Percentiles rank a stretch among this genome's conserved stretches.
phyloP scores from a whole-genome alignment of 1,140 invertebrate species.

The Drosophila orosa region DNA sequence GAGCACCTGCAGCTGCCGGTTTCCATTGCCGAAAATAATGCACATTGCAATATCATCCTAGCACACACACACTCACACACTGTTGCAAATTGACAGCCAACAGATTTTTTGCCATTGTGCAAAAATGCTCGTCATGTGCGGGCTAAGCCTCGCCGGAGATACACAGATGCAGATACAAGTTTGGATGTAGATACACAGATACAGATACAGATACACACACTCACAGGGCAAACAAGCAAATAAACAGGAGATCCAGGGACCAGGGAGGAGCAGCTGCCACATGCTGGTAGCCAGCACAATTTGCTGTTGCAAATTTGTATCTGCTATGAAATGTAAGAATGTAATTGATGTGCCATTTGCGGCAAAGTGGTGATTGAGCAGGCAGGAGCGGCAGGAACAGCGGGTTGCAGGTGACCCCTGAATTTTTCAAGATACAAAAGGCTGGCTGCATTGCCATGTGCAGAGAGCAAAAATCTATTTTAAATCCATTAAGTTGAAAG shows the following conservation, averaged over 20 bases:
- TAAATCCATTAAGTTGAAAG: background rate
- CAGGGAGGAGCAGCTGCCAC: slow-evolving; percentile 18
- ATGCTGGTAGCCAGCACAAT: slow-evolving; percentile 41
- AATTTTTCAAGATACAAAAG: slow-evolving; percentile 14
- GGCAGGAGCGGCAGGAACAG: slow-evolving; percentile 11
- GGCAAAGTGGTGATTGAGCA: slow-evolving; percentile 42
- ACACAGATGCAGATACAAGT: slow-evolving; percentile 43
- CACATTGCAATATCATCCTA: slow-evolving; percentile 60
- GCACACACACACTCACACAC: slow-evolving; percentile 21
- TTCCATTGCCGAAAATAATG: slow-evolving; percentile 62
- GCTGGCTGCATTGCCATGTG: background rate
- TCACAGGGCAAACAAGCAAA: slow-evolving; percentile 42
- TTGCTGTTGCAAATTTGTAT: slow-evolving; percentile 70
- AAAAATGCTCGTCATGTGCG: slow-evolving; percentile 66
- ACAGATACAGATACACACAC: slow-evolving; percentile 38
- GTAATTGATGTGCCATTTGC: slow-evolving; percentile 78
- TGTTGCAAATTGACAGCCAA: slow-evolving; percentile 62
- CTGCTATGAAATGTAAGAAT: slow-evolving; percentile 69
- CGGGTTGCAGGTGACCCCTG: slow-evolving; percentile 30
- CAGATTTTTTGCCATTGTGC: slow-evolving; percentile 70
- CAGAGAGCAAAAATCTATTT: slow-evolving; percentile 11
- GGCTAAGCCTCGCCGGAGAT: slow-evolving; percentile 50
- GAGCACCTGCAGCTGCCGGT: slow-evolving; percentile 41
- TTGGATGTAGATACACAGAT: slow-evolving; percentile 23
- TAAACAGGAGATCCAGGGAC: slow-evolving; percentile 50